phyloP scores from a whole-genome alignment of 2,888 invertebrate genomes.

The Halocaridina rubra region DNA sequence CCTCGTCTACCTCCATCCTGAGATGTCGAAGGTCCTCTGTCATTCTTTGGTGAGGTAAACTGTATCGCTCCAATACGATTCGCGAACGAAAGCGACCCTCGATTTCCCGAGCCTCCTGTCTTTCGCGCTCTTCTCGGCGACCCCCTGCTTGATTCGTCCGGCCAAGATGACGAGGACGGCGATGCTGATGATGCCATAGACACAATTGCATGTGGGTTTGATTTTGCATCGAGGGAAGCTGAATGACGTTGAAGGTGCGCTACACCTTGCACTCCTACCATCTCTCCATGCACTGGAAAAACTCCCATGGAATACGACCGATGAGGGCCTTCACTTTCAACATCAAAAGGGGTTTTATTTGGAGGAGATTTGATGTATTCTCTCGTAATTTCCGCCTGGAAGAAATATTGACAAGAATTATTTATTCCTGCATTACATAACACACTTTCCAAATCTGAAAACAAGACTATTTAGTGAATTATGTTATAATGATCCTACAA shows the following conservation, averaged over 20 bases:
- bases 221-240: constrained; percentile 28
- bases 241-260: constrained; percentile 20
- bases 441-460: too few relatives aligned
- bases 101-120: neutral
- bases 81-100: neutral
- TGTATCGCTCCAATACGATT: constrained; percentile 10
- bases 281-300: neutral
- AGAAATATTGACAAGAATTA: too few relatives aligned
- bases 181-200: constrained; percentile 40
- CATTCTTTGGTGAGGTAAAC: constrained; percentile 25
- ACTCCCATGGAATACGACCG: constrained; percentile 33
- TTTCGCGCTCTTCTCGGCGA: constrained; percentile 33
- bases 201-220: constrained; percentile 11
- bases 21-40: constrained; percentile 16
- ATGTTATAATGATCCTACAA: too few relatives aligned
- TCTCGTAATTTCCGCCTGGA: constrained; percentile 28
- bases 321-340: constrained; percentile 24
- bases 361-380: constrained; percentile 51
- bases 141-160: constrained; percentile 39
- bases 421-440: neutral
- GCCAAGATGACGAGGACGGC: constrained; percentile 32
- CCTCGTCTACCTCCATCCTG: constrained; percentile 32
- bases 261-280: neutral
- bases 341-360: constrained; percentile 48
- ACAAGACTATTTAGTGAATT: too few relatives aligned